These are phyloP conservation scores for Troglohyphantes excavatus DNA, from an alignment of 2,888 invertebrate genomes.

Conservation along the genomic window DNA sequence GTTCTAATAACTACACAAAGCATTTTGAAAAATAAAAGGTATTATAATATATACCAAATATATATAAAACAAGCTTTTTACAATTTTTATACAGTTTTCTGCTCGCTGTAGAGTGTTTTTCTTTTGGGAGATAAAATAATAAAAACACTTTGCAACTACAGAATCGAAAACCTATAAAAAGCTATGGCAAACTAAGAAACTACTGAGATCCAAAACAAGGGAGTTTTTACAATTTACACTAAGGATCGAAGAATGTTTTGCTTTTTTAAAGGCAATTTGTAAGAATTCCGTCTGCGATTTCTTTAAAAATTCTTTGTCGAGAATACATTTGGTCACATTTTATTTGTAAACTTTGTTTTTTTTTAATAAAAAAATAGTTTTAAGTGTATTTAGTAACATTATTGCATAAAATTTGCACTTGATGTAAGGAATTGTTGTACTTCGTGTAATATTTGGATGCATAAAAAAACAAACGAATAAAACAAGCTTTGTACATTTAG, in stretches of 20 bases:
- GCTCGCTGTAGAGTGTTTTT: not conserved
- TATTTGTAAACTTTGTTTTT: too few relatives aligned
- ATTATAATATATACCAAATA: too few relatives aligned
- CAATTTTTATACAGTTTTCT: not conserved
- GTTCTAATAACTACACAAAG: too few relatives aligned
- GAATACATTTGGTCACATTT: not conserved
- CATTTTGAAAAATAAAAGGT: too few relatives aligned
- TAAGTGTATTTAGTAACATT: too few relatives aligned
- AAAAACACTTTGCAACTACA: conserved; percentile 1
- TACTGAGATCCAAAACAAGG: not conserved
- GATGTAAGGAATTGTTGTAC: too few relatives aligned
- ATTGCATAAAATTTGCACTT: too few relatives aligned
- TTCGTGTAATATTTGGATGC: too few relatives aligned
- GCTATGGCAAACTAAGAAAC: not conserved
- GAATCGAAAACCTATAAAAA: conserved; percentile 5
- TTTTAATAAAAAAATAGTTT: too few relatives aligned
- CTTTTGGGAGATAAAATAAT: not conserved
- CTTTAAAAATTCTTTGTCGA: not conserved
- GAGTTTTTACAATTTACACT: not conserved
- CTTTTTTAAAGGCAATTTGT: not conserved
- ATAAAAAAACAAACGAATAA: too few relatives aligned
- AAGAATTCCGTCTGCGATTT: not conserved
- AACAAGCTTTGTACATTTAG: too few relatives aligned
- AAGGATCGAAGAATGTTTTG: not conserved
- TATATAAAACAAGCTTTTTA: too few relatives aligned